These are phyloP conservation scores for Geopemphigus sp. DNA, from an alignment of 1,140 invertebrate genomes.

Conservation along the genomic window DNA sequence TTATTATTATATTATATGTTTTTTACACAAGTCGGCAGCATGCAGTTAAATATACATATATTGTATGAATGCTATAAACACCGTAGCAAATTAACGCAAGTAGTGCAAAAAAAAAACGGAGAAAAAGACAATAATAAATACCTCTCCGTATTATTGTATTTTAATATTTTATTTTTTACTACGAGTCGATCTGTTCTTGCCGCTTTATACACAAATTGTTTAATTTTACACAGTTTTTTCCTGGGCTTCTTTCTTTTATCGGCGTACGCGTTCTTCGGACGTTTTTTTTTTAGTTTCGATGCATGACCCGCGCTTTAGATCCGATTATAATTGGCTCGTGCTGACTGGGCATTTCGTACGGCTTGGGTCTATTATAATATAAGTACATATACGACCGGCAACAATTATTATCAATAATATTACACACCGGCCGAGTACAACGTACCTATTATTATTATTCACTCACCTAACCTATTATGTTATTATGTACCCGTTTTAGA, in stretches of 20 bases:
- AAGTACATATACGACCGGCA: background rate
- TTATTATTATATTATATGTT: background rate
- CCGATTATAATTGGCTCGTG: constrained; percentile 46
- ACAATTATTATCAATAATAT: constrained; percentile 30
- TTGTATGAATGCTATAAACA: background rate
- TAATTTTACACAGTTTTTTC: background rate
- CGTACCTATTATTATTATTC: constrained; percentile 20
- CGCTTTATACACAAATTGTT: constrained; percentile 25
- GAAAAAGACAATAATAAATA: constrained; percentile 29
- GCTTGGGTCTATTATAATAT: background rate
- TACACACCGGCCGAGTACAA: background rate
- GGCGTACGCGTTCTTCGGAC: background rate
- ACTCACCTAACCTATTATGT: background rate
- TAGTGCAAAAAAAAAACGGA: background rate
- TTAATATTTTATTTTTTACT: background rate
- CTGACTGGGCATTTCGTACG: constrained; percentile 40
- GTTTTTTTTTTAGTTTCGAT: constrained; percentile 19
- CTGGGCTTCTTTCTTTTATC: background rate
- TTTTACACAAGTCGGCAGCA: background rate
- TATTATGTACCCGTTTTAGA: constrained; percentile 5
- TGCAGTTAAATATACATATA: background rate
- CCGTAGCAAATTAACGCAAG: constrained; percentile 14
- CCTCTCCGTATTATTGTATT: background rate
- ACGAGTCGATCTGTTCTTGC: background rate
- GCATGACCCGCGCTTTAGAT: constrained; percentile 46